Base-by-base conservation (phyloP, 1,140 invertebrate genomes). In the Saxidomus purpurata region DNA sequence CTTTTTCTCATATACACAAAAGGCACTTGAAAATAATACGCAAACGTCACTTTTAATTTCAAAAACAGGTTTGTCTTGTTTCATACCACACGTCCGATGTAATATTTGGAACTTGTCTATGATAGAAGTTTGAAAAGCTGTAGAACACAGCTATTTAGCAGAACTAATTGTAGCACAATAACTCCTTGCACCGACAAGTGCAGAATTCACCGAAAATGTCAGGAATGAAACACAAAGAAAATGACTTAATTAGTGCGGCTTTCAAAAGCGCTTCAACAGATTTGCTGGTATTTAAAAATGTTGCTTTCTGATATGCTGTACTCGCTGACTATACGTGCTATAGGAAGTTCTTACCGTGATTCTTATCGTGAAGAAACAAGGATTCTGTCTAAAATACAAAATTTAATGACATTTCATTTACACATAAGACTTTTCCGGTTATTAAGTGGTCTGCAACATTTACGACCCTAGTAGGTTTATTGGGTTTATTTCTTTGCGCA, bases 91-190 rank as follows among this genome's bases (percentile, higher is more conserved):
- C 36, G 67, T 71, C 67, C 67, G 22, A 38, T 40, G 17, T 28
- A 71, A 71, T 38, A 36, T 71, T 38, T 22, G 34, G 11, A 38
- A 38, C 34, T 71, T 40, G 34, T n/a, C 67, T 71, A 71, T 40
- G n/a, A 28, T 63, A 47, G 34, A 74, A 38, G 69, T 38, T 40
- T 80, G 49, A 80, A 52, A 40, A 67, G 80, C 55, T 82, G 22
- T 38, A 8, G 0, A 13, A 31, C n/a, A 6, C 8, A 82, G 47
- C 55, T 77, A 87, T 87, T 76, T 87, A 43, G 84, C 84, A 77
- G 69, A 87, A 87, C 84, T 71, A 87, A 87, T 87, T 87, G 69
- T 61, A 43, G 43, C 34, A 67, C 71, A 87, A 77, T 87, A 87
- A 87, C 36, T 77, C 1, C 25, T 40, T 55, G 69, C 52, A 49